These are phyloP conservation scores for Sphinx pinastri DNA, from an alignment of 2,888 invertebrate species.

Conservation along the genomic window DNA sequence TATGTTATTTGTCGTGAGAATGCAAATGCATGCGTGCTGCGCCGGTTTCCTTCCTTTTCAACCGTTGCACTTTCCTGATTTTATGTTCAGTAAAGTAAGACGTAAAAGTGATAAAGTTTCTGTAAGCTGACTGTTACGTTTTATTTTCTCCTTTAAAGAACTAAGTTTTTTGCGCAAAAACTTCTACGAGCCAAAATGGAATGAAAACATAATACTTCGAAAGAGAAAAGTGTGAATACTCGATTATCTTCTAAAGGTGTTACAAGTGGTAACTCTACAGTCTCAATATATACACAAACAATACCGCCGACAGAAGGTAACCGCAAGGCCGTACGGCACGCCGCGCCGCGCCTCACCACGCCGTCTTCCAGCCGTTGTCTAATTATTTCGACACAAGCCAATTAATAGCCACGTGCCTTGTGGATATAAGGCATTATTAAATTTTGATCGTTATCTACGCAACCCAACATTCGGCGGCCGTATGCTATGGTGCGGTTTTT, in stretches of 20 bases:
- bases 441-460: slow-evolving; percentile 56
- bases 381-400: slow-evolving; percentile 59
- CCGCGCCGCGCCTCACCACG: slow-evolving; percentile 32
- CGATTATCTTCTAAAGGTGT: background rate
- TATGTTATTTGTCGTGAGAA: background rate
- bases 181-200: too few species aligned
- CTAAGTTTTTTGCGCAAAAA: too few species aligned
- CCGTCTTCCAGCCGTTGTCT: slow-evolving; percentile 34
- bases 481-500: slow-evolving; percentile 41
- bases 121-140: background rate
- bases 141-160: too few species aligned
- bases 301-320: slow-evolving; percentile 48
- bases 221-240: background rate
- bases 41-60: background rate
- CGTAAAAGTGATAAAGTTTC: background rate
- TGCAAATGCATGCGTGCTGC: background rate
- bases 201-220: too few species aligned
- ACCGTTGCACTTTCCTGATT: background rate
- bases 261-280: background rate
- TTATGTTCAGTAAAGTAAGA: background rate
- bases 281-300: background rate
- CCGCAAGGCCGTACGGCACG: slow-evolving; percentile 41
- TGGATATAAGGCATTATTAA: slow-evolving; percentile 57
- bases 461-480: slow-evolving; percentile 42
- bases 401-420: slow-evolving; percentile 53